These are phyloP conservation scores for Acrossocheilus wenchowensis DNA, from an alignment of 2,797 vertebrate species.

Conservation along the genomic window DNA sequence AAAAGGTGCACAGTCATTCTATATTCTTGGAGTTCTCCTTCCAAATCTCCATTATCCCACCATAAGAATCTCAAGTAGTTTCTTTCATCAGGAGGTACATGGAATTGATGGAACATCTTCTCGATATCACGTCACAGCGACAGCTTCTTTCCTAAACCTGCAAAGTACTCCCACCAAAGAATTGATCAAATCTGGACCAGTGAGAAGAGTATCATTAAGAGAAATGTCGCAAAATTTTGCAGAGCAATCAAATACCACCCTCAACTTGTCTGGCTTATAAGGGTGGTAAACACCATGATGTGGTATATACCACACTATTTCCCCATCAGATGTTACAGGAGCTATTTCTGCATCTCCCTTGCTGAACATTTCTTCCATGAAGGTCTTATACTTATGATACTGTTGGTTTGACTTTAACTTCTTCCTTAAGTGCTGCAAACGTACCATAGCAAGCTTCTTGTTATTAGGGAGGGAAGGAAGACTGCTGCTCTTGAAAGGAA, in stretches of 20 bases:
- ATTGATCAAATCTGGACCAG: not conserved
- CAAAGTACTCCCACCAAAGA: not conserved
- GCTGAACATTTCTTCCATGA: not conserved
- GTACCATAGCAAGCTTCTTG: no score
- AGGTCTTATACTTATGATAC: not conserved
- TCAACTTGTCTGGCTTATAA: no score
- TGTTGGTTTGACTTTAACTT: not conserved
- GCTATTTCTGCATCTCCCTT: not conserved
- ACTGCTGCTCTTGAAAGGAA: no score
- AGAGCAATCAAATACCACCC: no score
- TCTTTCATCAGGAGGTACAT: not conserved
- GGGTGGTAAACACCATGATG: no score
- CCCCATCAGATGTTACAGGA: not conserved
- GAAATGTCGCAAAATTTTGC: not conserved
- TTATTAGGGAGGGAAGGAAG: no score
- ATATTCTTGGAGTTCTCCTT: not conserved
- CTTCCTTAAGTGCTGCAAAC: no score
- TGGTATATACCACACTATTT: no score
- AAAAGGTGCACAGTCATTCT: conserved; percentile 8
- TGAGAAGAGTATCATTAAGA: not conserved
- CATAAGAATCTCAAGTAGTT: not conserved
- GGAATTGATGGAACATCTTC: not conserved
- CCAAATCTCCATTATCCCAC: not conserved
- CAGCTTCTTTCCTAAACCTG: not conserved
- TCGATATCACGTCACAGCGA: not conserved